These are phyloP conservation scores for Hippocampus barbouri DNA, from an alignment of 2,113 vertebrate species.

Conservation along the genomic window DNA sequence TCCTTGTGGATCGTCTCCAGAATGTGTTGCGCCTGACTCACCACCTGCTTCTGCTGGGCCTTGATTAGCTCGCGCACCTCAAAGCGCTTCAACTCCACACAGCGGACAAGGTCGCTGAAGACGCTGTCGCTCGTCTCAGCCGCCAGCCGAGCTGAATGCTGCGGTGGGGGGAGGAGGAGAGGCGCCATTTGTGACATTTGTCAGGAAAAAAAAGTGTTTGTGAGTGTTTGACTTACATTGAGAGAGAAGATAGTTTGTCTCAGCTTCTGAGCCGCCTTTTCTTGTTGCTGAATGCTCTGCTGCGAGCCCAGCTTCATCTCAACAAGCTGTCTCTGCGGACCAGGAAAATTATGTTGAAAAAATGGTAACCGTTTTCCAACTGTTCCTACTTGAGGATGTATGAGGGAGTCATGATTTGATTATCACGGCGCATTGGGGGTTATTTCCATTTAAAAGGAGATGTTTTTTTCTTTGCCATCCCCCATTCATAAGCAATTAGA, in stretches of 20 bases:
- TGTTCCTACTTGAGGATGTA: not conserved
- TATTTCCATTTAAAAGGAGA: no score
- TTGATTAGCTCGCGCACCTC: slow-evolving; percentile 72
- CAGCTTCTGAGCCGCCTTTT: slow-evolving; percentile 67
- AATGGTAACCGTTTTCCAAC: not conserved
- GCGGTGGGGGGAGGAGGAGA: not conserved
- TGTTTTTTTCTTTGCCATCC: no score
- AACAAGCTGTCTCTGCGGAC: slow-evolving; percentile 50
- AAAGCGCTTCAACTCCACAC: slow-evolving; percentile 66
- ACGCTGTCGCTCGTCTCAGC: slow-evolving; percentile 62
- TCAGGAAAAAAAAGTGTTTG: no score
- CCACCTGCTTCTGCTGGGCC: slow-evolving; percentile 60
- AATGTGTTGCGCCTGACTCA: slow-evolving; percentile 60
- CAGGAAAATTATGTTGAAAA: not conserved
- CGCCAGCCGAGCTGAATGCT: slow-evolving; percentile 62
- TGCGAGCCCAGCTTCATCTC: slow-evolving; percentile 63
- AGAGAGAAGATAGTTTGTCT: slow-evolving; percentile 64
- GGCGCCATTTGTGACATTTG: not conserved
- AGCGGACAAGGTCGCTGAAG: slow-evolving; percentile 67
- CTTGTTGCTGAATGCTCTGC: slow-evolving; percentile 57
- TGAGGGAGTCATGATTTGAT: not conserved
- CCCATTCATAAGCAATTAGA: no score
- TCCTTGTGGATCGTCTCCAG: slow-evolving; percentile 68
- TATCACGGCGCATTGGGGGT: no score
- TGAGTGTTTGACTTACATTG: slow-evolving; percentile 47